Conservation (phyloP, 2,113 vertebrate species). For the Drymodes brunneopygia region DNA sequence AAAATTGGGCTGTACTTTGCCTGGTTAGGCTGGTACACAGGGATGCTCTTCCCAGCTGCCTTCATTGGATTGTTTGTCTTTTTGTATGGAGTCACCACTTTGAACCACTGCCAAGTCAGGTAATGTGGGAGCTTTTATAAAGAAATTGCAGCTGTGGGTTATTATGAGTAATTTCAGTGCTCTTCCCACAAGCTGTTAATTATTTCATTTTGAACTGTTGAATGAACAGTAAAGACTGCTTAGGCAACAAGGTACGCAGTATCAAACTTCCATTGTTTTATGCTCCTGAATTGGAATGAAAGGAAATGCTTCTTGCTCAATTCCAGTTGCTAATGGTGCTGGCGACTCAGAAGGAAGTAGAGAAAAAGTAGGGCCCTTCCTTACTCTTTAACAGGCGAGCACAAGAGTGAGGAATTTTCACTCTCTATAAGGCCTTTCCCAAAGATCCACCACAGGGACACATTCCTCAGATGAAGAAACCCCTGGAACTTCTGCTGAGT, state of each 20-base stretch:
- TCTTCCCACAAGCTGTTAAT: not conserved
- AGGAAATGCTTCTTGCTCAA: not conserved
- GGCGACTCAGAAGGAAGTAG: not conserved
- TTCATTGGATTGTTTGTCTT: slow-evolving; percentile 92
- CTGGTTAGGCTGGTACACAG: slow-evolving; percentile 97
- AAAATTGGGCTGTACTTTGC: slow-evolving; percentile 96
- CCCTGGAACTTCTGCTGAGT: not conserved
- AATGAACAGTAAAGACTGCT: not conserved
- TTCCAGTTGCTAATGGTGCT: not conserved
- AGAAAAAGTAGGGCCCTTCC: not conserved
- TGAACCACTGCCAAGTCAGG: slow-evolving; percentile 95
- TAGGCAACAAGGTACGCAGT: not conserved
- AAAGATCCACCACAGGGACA: not conserved
- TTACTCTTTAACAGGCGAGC: not conserved
- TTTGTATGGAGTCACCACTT: slow-evolving; percentile 87
- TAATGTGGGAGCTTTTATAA: slow-evolving; percentile 58
- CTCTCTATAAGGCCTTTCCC: not conserved
- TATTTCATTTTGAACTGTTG: not conserved
- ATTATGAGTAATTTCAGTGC: not conserved
- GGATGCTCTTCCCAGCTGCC: slow-evolving; percentile 96
- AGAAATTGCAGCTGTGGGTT: not conserved
- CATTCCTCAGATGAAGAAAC: not conserved
- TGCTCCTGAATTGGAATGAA: not conserved
- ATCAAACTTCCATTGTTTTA: not conserved
- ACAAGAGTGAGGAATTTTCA: not conserved